Percentiles rank a stretch among this genome's conserved stretches.
Conservation (phyloP, 2,888 invertebrate genomes). For the Tinea trinotella region DNA sequence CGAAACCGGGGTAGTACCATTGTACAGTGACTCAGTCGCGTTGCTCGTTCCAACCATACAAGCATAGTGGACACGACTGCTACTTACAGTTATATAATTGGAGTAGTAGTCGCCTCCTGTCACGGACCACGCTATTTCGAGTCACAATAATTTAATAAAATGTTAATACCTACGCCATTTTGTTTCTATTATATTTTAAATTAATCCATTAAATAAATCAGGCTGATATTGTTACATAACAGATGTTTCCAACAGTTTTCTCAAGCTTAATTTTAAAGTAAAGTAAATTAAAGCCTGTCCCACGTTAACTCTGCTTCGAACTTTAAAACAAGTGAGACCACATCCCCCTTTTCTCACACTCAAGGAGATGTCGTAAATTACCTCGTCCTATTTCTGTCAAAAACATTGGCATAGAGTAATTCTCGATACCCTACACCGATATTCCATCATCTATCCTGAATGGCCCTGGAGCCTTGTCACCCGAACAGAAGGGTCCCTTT, state of each 20-base stretch:
- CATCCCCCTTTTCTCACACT: constrained; percentile 8
- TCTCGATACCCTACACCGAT: constrained; percentile 49
- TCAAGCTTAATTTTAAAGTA: constrained; percentile 8
- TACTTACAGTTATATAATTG: no score
- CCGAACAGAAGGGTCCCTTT: constrained; percentile 44
- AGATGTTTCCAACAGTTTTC: constrained; percentile 9
- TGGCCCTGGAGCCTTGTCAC: constrained; percentile 33
- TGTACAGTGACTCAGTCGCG: no score
- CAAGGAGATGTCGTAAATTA: constrained; percentile 28
- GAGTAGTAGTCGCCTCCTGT: no score
- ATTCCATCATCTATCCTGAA: constrained; percentile 57
- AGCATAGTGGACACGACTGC: no score
- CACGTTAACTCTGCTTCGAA: background rate
- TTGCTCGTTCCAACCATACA: no score
- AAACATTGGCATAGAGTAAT: constrained; percentile 39
- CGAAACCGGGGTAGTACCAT: no score
- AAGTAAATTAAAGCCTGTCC: constrained; percentile 9
- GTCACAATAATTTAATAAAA: no score
- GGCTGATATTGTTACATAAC: background rate
- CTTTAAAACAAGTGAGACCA: background rate
- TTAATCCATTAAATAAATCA: constrained; percentile 6
- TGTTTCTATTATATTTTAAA: background rate
- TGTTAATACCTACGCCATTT: background rate
- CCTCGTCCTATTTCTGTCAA: constrained; percentile 43
- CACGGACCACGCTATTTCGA: no score